A percentile compares a stretch with the other conserved stretches of the same genome.
These are phyloP conservation scores for Etheostoma nigrum DNA, from an alignment of 2,797 vertebrate genomes.

Conservation along the genomic window DNA sequence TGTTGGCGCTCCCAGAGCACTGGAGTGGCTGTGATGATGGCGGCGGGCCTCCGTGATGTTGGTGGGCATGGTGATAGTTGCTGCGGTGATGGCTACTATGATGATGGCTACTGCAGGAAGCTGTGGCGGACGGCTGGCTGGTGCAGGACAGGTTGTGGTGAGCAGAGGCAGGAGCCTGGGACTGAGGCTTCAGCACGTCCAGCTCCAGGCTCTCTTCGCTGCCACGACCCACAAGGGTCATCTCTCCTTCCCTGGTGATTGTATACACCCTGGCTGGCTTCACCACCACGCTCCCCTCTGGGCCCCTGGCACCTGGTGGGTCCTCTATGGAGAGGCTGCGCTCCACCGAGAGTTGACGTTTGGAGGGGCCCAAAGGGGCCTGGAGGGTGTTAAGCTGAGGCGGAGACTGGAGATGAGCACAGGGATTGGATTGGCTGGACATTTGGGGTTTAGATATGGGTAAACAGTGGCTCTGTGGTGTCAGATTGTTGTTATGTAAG, in stretches of 20 bases:
- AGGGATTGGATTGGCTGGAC: conserved; percentile 53
- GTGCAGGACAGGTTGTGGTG: conserved; percentile 53
- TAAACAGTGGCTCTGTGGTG: conserved; percentile 71
- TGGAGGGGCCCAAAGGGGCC: conserved; percentile 86
- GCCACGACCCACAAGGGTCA: conserved; percentile 86
- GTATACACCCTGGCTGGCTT: conserved; percentile 92
- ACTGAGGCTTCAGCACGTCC: conserved; percentile 86
- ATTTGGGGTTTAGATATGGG: conserved; percentile 68
- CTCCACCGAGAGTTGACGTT: conserved; percentile 89
- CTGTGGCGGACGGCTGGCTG: conserved; percentile 68
- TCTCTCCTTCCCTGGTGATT: conserved; percentile 90
- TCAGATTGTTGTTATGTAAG: conserved; percentile 80
- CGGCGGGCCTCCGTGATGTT: conserved; percentile 61
- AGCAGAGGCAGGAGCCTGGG: conserved; percentile 40
- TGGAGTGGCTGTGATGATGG: conserved; percentile 84
- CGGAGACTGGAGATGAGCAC: conserved; percentile 46
- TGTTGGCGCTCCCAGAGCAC: conserved; percentile 84
- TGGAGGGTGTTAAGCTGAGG: conserved; percentile 70
- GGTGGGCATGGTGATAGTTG: conserved; percentile 74
- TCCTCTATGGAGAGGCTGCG: conserved; percentile 89
- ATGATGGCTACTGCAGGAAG: conserved; percentile 56
- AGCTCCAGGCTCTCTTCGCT: conserved; percentile 91
- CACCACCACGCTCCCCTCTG: conserved; percentile 78
- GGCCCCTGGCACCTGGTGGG: conserved; percentile 38
- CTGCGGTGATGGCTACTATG: conserved; percentile 73